Evolutionary conservation across 2,113 vertebrate species (phyloP), one percentile per base, ranked within the genome.

Genomic region (Acanthisitta chloris): DNA sequence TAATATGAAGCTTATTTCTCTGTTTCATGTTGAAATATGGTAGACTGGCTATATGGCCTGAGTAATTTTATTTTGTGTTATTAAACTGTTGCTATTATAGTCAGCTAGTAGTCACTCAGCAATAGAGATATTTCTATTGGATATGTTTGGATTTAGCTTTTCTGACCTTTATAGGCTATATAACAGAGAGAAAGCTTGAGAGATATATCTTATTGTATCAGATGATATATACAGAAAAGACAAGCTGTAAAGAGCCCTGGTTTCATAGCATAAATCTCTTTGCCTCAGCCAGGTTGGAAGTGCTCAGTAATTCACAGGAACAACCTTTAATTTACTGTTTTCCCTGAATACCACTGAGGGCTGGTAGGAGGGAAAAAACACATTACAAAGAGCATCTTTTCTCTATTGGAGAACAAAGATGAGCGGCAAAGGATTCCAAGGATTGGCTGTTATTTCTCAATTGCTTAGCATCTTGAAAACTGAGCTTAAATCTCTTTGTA

Each of bases 321-420:
- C 67, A 96, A 81, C 40, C 59, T 95, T 97, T 96, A 97, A 97
- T 97, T 97, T 97, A 94, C 57, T 97, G 12, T 96, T 95, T 97
- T 97, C 94, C 80, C 81, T 92, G 52, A 72, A 81, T 71, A 95
- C 67, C 64, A 86, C 81, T 72, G 62, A 91, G 81, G 90, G 51
- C 71, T 94, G 42, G 52, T 89, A 89, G 84, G 92, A 96, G 73
- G 82, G 49, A 86, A 74, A 96, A 97, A 94, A 33, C 59, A 95
- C 95, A 88, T 96, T 95, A 96, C 28, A 85, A 82, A 96, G 34
- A 92, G 24, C 20, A 58, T 48, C 45, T 48, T 69, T 96, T 81
- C 69, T 91, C 46, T 93, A 52, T 38, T 91, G 81, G 72, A 62
- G 45, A 95, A 42, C 23, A 90, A 87, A 95, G 59, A 73, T 46